Percentiles rank a stretch among this genome's conserved stretches.
Evolutionary conservation across 2,113 vertebrate genomes (phyloP).

Genomic region (Aptenodytes forsteri): DNA sequence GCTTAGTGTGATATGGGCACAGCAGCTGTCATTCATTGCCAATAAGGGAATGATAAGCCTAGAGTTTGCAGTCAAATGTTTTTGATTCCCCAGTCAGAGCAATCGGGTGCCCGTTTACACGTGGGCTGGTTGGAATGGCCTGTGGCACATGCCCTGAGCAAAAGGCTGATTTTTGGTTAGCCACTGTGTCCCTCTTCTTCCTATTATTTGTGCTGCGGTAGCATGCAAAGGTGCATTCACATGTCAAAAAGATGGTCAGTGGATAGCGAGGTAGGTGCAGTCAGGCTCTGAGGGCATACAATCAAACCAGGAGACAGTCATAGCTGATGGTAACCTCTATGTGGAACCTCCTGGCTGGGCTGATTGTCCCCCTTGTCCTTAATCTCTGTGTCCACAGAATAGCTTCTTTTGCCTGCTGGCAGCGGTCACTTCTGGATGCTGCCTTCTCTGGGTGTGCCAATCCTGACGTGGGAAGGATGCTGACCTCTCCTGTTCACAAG

Average conservation of each 20-base stretch:
- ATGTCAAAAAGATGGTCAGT: background rate
- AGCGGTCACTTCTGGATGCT: background rate
- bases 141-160: background rate
- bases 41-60: background rate
- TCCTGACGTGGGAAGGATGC: background rate
- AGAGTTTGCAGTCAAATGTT: too few relatives aligned
- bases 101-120: background rate
- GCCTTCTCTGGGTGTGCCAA: background rate
- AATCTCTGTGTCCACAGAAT: background rate
- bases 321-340: background rate
- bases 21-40: background rate
- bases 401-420: background rate
- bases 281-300: background rate
- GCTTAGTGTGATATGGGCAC: background rate
- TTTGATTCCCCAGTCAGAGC: background rate
- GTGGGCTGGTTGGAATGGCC: background rate
- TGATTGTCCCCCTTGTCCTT: too few relatives aligned
- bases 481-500: background rate
- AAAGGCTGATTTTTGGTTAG: background rate
- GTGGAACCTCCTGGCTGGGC: background rate
- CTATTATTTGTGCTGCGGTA: background rate
- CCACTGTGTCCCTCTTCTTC: background rate
- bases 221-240: background rate
- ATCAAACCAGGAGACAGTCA: background rate
- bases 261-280: background rate